Evolutionary conservation across 1,140 invertebrate genomes (phyloP).

Genomic region (Drosophila kepulauana): DNA sequence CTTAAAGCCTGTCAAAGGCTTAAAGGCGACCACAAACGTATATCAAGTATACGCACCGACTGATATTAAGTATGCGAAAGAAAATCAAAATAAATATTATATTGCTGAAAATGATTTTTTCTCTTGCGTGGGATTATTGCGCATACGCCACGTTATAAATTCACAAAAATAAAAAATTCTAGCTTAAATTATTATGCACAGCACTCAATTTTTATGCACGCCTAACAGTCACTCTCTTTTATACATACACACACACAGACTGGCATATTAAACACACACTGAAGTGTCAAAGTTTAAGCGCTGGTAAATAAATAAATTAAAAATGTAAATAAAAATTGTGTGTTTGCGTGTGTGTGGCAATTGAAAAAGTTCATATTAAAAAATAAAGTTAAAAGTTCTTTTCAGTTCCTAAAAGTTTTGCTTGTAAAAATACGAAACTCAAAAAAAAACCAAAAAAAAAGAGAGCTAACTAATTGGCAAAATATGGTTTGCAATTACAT

Average conservation of each 20-base stretch:
- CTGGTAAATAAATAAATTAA: conserved; percentile 37
- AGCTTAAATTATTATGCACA: not conserved
- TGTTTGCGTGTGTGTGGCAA: conserved; percentile 30
- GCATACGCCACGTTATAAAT: conserved; percentile 55
- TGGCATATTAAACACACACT: conserved; percentile 5
- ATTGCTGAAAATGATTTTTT: not conserved
- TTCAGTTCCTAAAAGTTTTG: conserved; percentile 22
- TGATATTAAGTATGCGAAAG: conserved; percentile 23
- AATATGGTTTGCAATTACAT: conserved; percentile 1
- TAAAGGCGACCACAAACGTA: not conserved
- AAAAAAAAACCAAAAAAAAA: conserved; percentile 16
- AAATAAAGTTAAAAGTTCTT: not conserved
- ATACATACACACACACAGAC: conserved; percentile 9
- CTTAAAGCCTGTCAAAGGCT: not conserved
- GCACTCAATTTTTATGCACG: not conserved
- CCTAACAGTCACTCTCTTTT: not conserved
- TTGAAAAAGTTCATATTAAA: conserved; percentile 42
- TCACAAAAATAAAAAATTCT: conserved; percentile 21
- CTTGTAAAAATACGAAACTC: conserved; percentile 16
- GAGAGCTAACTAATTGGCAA: conserved; percentile 39
- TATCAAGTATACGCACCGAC: conserved; percentile 18
- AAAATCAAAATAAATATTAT: not conserved
- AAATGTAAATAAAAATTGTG: conserved; percentile 28
- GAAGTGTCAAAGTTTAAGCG: conserved; percentile 45
- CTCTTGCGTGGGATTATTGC: not conserved